Conservation (phyloP, 2,113 vertebrate species). For the Pachyramphus minor region DNA sequence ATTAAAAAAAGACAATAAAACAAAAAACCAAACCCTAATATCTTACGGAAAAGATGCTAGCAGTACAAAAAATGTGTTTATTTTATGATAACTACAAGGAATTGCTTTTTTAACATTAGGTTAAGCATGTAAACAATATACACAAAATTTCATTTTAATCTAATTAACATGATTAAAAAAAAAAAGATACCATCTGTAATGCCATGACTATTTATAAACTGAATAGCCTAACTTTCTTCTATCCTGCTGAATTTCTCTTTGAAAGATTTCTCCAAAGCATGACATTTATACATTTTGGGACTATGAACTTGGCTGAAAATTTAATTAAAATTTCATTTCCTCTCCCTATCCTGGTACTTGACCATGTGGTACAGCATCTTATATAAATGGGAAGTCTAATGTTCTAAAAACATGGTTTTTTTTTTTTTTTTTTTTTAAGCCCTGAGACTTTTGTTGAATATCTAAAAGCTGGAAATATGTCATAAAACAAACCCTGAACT, state of each 20-base stretch:
- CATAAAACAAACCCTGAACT: neutral
- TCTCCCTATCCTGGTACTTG: neutral
- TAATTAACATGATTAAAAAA: neutral
- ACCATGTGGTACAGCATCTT: neutral
- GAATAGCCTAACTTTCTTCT: neutral
- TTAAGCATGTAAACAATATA: neutral
- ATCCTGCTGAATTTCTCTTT: neutral
- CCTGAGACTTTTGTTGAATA: neutral
- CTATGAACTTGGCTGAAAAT: neutral
- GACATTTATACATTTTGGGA: neutral
- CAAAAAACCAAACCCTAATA: neutral
- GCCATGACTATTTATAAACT: neutral
- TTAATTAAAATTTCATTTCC: neutral
- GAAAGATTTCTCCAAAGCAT: neutral
- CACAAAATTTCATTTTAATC: neutral
- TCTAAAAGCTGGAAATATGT: neutral
- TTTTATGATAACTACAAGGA: neutral
- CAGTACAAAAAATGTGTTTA: neutral
- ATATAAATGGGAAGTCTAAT: neutral
- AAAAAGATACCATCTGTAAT: neutral
- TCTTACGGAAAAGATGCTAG: neutral
- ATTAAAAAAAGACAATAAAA: neutral
- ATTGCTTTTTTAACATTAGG: neutral
- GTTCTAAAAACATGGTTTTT: neutral
- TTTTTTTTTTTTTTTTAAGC: neutral